Evolutionary conservation across 2,797 vertebrate species (phyloP).

Genomic region (Tympanoctomys barrerae): DNA sequence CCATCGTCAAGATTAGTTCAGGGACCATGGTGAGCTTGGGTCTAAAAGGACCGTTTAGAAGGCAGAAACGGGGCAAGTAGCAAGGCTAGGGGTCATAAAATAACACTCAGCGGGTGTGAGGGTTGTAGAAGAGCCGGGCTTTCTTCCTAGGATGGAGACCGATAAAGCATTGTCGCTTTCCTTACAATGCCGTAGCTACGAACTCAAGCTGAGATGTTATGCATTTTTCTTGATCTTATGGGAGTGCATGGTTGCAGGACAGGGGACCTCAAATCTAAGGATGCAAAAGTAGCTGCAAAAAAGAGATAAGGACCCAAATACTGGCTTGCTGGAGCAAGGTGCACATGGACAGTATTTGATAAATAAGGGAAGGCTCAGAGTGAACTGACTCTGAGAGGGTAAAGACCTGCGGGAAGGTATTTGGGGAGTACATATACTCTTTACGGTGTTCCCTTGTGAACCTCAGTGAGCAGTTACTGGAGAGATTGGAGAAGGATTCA

Average conservation of each 20-base stretch:
- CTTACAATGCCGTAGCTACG: background rate
- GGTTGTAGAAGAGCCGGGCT: background rate
- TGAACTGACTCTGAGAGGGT: background rate
- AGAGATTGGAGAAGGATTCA: background rate
- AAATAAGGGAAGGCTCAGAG: background rate
- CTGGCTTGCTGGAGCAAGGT: background rate
- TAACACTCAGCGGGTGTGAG: background rate
- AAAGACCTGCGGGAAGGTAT: background rate
- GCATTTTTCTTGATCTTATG: background rate
- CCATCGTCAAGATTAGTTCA: background rate
- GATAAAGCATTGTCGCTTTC: background rate
- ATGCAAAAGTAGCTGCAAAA: background rate
- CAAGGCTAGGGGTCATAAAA: background rate
- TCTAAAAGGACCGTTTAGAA: background rate
- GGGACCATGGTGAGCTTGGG: background rate
- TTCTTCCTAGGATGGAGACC: background rate
- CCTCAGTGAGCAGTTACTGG: background rate
- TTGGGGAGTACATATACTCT: background rate
- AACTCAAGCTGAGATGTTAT: background rate
- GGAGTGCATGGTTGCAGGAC: background rate
- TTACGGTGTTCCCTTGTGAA: background rate
- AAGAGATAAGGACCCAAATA: background rate
- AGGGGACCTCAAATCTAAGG: background rate
- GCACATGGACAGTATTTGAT: fast-evolving
- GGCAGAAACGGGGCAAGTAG: background rate